These are phyloP conservation scores for Megaustenia siamemsis DNA, from an alignment of 2,888 invertebrate species.

Conservation along the genomic window DNA sequence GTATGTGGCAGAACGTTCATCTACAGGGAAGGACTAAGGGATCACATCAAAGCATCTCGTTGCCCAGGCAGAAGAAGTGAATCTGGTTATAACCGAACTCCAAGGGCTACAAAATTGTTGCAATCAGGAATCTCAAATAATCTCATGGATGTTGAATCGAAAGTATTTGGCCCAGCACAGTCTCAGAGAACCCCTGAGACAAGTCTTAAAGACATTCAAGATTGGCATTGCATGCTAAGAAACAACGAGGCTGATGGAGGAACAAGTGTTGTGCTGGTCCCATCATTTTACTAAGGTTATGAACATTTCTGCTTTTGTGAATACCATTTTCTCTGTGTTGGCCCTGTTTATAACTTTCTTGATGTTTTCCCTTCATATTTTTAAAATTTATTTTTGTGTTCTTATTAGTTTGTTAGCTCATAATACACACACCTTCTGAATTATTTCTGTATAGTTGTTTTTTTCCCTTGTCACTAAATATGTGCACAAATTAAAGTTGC, in stretches of 20 bases:
- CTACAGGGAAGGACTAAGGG: constrained; percentile 45
- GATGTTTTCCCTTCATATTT: too few species aligned
- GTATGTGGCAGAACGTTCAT: constrained; percentile 47
- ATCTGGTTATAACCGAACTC: constrained; percentile 12
- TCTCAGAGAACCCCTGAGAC: not conserved
- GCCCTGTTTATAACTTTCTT: not conserved
- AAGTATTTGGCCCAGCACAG: not conserved
- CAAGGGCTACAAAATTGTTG: constrained; percentile 17
- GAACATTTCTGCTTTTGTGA: not conserved
- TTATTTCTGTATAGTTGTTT: too few species aligned
- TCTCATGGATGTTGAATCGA: not conserved
- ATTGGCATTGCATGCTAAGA: constrained; percentile 39
- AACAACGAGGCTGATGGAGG: constrained; percentile 30
- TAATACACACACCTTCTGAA: too few species aligned
- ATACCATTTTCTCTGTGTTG: not conserved
- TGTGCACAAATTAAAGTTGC: too few species aligned
- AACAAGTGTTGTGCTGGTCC: constrained; percentile 39
- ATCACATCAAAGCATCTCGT: constrained; percentile 49
- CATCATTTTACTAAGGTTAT: constrained; percentile 35
- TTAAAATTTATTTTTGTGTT: too few species aligned
- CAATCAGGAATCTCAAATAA: not conserved
- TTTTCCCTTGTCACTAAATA: too few species aligned
- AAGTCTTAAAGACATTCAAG: not conserved
- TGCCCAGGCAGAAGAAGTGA: constrained; percentile 47
- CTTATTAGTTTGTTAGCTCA: not conserved